phyloP scores from a whole-genome alignment of 2,797 vertebrate genomes.

The Orestias chungarensis region DNA sequence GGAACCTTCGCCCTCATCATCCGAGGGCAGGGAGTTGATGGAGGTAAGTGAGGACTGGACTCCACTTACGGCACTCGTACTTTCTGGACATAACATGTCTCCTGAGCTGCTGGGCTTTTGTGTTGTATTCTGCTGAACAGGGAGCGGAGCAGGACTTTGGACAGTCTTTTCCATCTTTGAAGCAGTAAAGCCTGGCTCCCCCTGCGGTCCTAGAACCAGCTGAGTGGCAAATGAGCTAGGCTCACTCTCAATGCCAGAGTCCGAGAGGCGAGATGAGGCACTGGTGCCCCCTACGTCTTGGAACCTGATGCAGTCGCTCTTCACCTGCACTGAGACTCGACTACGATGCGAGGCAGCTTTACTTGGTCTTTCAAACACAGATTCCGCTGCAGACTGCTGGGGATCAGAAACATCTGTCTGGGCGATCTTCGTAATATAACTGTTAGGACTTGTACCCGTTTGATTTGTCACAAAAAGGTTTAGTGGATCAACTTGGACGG shows the following conservation, averaged over 20 bases:
- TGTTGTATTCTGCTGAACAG: conserved; percentile 74
- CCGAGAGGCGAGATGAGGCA: conserved; percentile 94
- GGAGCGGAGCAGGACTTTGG: conserved; percentile 61
- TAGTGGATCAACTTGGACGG: conserved; percentile 83
- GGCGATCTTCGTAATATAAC: conserved; percentile 63
- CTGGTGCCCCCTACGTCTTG: conserved; percentile 68
- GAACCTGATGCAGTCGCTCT: conserved; percentile 82
- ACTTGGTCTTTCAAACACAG: conserved; percentile 74
- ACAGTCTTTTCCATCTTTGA: conserved; percentile 77
- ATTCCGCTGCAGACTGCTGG: conserved; percentile 68
- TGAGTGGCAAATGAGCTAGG: conserved; percentile 93
- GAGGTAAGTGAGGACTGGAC: conserved; percentile 97
- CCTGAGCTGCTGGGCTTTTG: conserved; percentile 76
- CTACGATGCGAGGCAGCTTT: conserved; percentile 62
- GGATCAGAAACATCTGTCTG: conserved; percentile 61
- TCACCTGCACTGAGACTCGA: conserved; percentile 67
- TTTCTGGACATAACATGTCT: conserved; percentile 87
- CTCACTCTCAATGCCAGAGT: conserved; percentile 97
- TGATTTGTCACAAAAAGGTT: conserved; percentile 77
- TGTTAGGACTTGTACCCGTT: conserved; percentile 43
- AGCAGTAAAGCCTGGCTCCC: conserved; percentile 64
- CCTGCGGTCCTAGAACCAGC: conserved; percentile 79
- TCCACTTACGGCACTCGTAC: conserved; percentile 89
- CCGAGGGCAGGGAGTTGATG: conserved; percentile 96
- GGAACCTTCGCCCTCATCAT: conserved; percentile 89